Evolutionary conservation across 1,140 invertebrate species (phyloP), one percentile per base, ranked within the genome.

Genomic region (Zaprionus nigranus): DNA sequence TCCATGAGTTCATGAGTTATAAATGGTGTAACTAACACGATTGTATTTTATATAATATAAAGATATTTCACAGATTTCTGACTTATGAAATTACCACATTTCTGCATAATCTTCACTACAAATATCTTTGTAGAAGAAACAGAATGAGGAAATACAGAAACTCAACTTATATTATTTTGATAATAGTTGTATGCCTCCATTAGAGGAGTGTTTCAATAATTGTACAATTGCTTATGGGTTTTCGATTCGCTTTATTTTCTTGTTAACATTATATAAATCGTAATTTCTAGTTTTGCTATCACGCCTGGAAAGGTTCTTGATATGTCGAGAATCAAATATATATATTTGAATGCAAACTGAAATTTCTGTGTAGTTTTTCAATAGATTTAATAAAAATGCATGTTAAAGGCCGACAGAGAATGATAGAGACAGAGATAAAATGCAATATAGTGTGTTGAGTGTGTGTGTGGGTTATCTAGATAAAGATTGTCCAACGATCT

Each of bases 341-440:
- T 12, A 49, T 49, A 49, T 49, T 51, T 51, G 46, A 51, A 24
- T 13, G 46, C 20, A 51, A 51, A 51, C 9, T 24, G 11, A 51
- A 51, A 51, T 49, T 12, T 30, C 9, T 46, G 40, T 46, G 46
- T 22, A 24, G 46, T 51, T 20, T 51, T 51, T 51, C 36, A 38
- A 51, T 51, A 22, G 46, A 51, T 51, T 51, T 51, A 22, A 51
- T 76, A 83, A 51, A 83, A 79, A 83, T 83, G 72, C 64, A 79
- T 84, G 67, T 70, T 69, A 54, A 82, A 74, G 81, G 73, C 81
- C 84, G 78, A 80, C 68, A 82, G 56, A 78, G 64, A 66, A 40
- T 65, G 38, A 17, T 51, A n/a, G 15, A 66, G 30, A 65, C 36
- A 46, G 13, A 60, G n/a, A 64, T 40, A 69, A 84, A 84, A 84